Conservation (phyloP, 1,140 invertebrate species). For the Cataglyphis hispanica region DNA sequence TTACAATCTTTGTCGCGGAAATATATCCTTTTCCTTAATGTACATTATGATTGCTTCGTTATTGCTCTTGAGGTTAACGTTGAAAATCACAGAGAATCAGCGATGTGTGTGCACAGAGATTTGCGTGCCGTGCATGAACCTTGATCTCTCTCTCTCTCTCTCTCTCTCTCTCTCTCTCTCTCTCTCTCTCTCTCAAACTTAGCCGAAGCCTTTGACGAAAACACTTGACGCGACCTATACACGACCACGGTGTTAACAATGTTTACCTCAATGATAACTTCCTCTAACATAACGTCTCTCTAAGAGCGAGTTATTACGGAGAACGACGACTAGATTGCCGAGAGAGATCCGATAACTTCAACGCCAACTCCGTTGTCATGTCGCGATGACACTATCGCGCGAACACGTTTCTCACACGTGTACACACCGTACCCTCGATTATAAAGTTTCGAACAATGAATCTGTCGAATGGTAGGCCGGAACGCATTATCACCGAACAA, state of each 20-base stretch:
- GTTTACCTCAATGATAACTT: constrained; percentile 15
- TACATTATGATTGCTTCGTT: constrained; percentile 52
- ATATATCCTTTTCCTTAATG: constrained; percentile 32
- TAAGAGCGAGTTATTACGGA: background rate
- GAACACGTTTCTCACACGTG: background rate
- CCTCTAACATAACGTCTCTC: background rate
- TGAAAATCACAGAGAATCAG: constrained; percentile 36
- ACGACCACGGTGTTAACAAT: background rate
- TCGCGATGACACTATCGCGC: background rate
- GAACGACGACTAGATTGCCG: background rate
- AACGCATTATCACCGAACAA: background rate
- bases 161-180: too few species aligned
- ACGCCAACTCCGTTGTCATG: background rate
- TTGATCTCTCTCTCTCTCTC: constrained; percentile 39
- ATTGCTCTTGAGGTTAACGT: constrained; percentile 33
- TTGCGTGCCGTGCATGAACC: background rate
- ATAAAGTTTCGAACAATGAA: background rate
- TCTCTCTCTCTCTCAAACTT: constrained; percentile 15
- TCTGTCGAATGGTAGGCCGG: background rate
- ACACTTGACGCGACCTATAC: background rate
- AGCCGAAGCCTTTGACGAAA: background rate
- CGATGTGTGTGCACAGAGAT: background rate
- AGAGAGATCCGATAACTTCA: background rate
- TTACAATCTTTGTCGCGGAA: background rate
- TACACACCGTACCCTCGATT: background rate